These are phyloP conservation scores for Athrips mouffetella DNA, from an alignment of 2,888 invertebrate species.

Conservation along the genomic window DNA sequence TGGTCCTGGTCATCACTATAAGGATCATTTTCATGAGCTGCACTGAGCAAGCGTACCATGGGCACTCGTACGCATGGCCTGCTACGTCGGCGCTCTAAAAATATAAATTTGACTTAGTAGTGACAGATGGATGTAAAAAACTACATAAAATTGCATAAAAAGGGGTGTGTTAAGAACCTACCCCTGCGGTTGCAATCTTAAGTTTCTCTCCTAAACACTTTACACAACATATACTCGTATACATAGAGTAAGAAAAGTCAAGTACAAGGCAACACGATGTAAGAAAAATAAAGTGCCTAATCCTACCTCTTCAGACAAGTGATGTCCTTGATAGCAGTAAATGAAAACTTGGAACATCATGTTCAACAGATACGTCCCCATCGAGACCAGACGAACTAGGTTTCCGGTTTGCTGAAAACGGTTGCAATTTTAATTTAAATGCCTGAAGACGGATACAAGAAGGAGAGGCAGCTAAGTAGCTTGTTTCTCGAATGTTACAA, in stretches of 20 bases:
- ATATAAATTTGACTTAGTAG: background rate
- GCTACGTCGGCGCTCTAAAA: conserved; percentile 44
- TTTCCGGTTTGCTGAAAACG: conserved; percentile 49
- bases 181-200: no score
- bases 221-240: no score
- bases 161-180: no score
- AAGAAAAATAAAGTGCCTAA: no score
- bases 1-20: conserved; percentile 61
- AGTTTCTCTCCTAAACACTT: no score
- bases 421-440: background rate
- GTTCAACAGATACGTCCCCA: conserved; percentile 62
- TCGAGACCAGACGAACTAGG: conserved; percentile 55
- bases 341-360: conserved; percentile 74
- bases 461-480: no score
- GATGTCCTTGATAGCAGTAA: conserved; percentile 76
- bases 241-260: no score
- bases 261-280: no score
- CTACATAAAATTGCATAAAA: no score
- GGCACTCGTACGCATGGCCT: conserved; percentile 60
- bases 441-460: background rate
- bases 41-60: conserved; percentile 62
- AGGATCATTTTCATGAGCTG: conserved; percentile 56
- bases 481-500: no score
- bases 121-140: no score
- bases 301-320: conserved; percentile 68